Evolutionary conservation across 2,888 invertebrate species (phyloP), one percentile per base, ranked within the genome.

Genomic region (Halictus quadricinctus): DNA sequence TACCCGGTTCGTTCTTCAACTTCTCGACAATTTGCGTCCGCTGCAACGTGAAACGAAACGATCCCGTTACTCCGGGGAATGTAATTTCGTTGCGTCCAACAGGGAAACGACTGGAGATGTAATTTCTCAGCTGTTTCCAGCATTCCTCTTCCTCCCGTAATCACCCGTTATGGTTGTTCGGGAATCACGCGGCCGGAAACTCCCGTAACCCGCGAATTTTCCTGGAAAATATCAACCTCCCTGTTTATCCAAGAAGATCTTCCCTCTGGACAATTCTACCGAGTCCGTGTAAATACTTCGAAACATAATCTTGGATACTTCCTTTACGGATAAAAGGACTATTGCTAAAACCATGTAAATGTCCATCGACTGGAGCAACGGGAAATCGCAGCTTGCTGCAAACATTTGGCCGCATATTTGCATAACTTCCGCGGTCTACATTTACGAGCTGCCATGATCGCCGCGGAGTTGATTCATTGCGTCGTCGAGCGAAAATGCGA

Each of bases 51-150:
- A 79, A 72, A 25, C 69, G 60, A 76, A 54, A 54, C 25, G 50
- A 3, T 78, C 48, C 86, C 79, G 76, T 84, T 86, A 86, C 41
- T 36, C 54, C 18, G 13, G 8, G 69, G 76, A 84, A 83, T 64
- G 72, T 73, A 83, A 84, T 84, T 82, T 70, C 46, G 64, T 75
- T 29, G 36, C 36, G 15, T 25, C 77, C 58, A 76, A 18, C 73
- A 72, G 75, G 29, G 21, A 18, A 81, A 76, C 83, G 29, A 10
- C 76, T 21, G 54, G 79, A 79, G 84, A 83, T 84, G 64, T 76
- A 84, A 84, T 83, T 84, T 83, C 79, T 72, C 79, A 58, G 50
- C 48, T 76, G 83, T 84, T 83, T 78, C 76, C 72, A 72, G 72
- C 78, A 79, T 84, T 84, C 83, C 79, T 36, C 29, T 41, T 36